Percentiles rank a stretch among this genome's conserved stretches.
phyloP scores from a whole-genome alignment of 2,113 vertebrate species.

The Tragulus kanchil region DNA sequence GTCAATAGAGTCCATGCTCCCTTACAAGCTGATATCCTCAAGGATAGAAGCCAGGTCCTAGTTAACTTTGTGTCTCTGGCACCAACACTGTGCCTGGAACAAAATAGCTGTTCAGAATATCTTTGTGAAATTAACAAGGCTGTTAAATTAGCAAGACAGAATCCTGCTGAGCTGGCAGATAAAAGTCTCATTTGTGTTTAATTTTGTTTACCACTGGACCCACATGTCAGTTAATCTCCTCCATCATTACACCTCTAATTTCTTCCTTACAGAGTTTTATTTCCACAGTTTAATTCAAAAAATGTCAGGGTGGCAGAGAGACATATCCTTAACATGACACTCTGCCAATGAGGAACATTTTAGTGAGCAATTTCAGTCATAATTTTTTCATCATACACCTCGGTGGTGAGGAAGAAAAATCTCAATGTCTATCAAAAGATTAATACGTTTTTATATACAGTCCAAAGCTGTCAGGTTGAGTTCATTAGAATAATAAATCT shows the following conservation, averaged over 20 bases:
- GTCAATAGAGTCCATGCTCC: no score
- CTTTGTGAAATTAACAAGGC: neutral
- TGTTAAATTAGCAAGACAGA: neutral
- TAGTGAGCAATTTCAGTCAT: neutral
- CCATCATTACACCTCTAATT: conserved; percentile 36
- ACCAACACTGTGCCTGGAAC: neutral
- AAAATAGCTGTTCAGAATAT: neutral
- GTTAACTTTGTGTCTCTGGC: neutral
- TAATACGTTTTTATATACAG: conserved; percentile 72
- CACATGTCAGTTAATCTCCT: neutral
- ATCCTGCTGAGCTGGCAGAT: neutral
- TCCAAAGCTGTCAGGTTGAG: conserved; percentile 70
- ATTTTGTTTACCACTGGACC: conserved; percentile 28
- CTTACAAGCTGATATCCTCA: neutral
- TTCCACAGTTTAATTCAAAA: conserved; percentile 43
- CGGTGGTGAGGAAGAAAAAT: conserved; percentile 20
- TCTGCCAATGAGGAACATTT: conserved; percentile 54
- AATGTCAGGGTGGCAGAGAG: neutral
- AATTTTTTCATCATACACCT: neutral
- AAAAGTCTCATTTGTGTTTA: neutral
- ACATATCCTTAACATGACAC: neutral
- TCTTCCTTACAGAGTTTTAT: conserved; percentile 36
- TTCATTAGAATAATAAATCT: conserved; percentile 82
- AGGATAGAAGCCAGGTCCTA: neutral
- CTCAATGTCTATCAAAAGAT: conserved; percentile 57